phyloP scores from a whole-genome alignment of 2,113 vertebrate species.

The Rhineura floridana region DNA sequence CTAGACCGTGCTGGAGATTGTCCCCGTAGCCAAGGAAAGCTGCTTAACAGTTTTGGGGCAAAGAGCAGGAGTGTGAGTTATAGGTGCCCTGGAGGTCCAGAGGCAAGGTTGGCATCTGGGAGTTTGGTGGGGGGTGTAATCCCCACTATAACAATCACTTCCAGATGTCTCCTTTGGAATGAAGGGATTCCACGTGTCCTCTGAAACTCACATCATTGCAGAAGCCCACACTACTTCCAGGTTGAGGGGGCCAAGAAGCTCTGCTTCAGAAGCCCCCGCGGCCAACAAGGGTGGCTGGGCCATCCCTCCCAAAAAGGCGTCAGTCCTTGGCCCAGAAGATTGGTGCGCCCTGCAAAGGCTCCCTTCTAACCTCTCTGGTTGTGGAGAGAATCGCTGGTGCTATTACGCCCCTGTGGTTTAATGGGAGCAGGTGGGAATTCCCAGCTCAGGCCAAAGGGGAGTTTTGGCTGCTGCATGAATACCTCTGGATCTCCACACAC shows the following conservation, averaged over 20 bases:
- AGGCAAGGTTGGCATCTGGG: background rate
- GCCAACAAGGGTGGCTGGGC: too few species aligned
- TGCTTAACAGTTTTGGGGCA: background rate
- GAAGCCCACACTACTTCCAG: too few species aligned
- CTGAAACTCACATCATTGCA: background rate
- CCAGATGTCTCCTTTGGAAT: background rate
- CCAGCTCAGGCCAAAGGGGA: background rate
- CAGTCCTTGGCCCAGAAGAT: too few species aligned
- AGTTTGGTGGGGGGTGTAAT: too few species aligned
- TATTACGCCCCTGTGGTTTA: background rate
- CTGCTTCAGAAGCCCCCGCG: background rate
- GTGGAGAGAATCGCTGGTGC: too few species aligned
- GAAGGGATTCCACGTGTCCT: background rate
- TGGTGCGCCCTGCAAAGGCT: background rate
- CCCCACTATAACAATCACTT: background rate
- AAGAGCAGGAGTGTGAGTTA: background rate
- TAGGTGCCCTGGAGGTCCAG: background rate
- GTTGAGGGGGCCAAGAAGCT: background rate
- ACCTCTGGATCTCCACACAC: background rate
- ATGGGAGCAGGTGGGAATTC: background rate
- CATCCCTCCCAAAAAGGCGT: background rate
- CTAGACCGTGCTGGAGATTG: background rate
- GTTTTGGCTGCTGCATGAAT: background rate
- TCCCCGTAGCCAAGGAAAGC: background rate
- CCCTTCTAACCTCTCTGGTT: background rate